Conservation (phyloP, 1,140 invertebrate genomes). For the Drosophila nigrodunni region DNA sequence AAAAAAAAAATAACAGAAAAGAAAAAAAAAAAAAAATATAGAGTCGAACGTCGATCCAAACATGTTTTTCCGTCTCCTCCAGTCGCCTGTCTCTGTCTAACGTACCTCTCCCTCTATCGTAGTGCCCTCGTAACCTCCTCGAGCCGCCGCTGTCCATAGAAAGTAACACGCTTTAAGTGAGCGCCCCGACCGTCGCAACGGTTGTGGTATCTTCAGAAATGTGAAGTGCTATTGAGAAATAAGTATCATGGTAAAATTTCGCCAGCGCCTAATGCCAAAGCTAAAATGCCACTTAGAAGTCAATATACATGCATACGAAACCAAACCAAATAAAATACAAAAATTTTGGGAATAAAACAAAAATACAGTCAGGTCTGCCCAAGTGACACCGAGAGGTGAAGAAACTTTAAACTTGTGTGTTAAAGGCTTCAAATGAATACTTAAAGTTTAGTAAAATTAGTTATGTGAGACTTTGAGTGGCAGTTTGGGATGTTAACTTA, state of each 20-base stretch:
- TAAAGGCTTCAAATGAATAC: too few species aligned
- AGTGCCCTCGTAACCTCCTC: not conserved
- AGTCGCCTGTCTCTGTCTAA: not conserved
- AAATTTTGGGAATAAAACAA: not conserved
- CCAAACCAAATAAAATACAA: too few species aligned
- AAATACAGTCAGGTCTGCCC: not conserved
- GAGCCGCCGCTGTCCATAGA: conserved; percentile 27
- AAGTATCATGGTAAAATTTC: conserved; percentile 41
- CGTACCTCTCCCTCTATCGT: not conserved
- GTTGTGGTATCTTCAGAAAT: conserved; percentile 29
- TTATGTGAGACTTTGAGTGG: too few species aligned
- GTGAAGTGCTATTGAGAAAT: conserved; percentile 44
- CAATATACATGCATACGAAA: conserved; percentile 1
- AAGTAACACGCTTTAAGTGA: conserved; percentile 59
- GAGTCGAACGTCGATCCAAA: conserved; percentile 45
- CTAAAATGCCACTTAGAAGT: conserved; percentile 22
- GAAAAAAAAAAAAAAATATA: conserved; percentile 8
- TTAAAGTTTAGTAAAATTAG: too few species aligned
- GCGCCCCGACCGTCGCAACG: not conserved
- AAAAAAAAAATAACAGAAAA: not conserved
- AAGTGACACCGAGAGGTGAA: not conserved
- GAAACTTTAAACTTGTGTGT: too few species aligned
- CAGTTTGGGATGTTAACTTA: too few species aligned
- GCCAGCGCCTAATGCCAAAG: conserved; percentile 15
- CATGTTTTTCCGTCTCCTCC: conserved; percentile 39